These are phyloP conservation scores for Agapostemon virescens DNA, from an alignment of 2,888 invertebrate genomes.

Conservation along the genomic window DNA sequence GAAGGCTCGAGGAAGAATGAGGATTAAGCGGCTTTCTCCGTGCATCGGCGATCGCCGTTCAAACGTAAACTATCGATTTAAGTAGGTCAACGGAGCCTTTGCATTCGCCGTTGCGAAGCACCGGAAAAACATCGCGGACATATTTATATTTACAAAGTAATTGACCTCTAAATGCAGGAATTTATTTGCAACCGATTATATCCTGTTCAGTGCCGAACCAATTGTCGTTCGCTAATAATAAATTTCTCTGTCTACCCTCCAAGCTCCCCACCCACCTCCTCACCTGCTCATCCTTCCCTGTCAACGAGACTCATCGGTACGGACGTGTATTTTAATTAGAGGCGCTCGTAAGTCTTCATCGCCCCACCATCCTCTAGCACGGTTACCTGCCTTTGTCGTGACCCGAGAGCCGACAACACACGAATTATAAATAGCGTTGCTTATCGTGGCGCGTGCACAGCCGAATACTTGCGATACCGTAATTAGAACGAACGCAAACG, in stretches of 20 bases:
- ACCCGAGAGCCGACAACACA: not conserved
- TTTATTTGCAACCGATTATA: slow-evolving; percentile 15
- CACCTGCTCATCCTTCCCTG: not conserved
- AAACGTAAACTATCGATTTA: slow-evolving; percentile 39
- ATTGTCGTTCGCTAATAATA: not conserved
- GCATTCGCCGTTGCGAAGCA: not conserved
- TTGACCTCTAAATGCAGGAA: not conserved
- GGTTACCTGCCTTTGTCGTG: not conserved
- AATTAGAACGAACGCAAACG: slow-evolving; percentile 28
- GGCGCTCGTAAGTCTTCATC: not conserved
- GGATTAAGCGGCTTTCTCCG: slow-evolving; percentile 26
- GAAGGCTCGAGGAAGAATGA: slow-evolving; percentile 21
- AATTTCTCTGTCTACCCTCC: not conserved
- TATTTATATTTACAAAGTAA: not conserved
- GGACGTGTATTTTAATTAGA: slow-evolving; percentile 19
- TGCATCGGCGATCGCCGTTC: slow-evolving; percentile 17
- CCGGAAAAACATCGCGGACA: not conserved
- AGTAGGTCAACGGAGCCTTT: slow-evolving; percentile 18
- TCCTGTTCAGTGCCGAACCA: not conserved
- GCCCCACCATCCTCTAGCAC: not conserved
- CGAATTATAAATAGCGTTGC: slow-evolving; percentile 13
- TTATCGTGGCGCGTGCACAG: not conserved
- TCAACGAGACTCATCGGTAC: not conserved
- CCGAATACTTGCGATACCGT: slow-evolving; percentile 25
- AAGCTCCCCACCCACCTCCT: not conserved